A percentile compares a stretch with the other conserved stretches of the same genome.
Evolutionary conservation across 2,113 vertebrate genomes (phyloP).

Genomic region (Saguinus imperator): DNA sequence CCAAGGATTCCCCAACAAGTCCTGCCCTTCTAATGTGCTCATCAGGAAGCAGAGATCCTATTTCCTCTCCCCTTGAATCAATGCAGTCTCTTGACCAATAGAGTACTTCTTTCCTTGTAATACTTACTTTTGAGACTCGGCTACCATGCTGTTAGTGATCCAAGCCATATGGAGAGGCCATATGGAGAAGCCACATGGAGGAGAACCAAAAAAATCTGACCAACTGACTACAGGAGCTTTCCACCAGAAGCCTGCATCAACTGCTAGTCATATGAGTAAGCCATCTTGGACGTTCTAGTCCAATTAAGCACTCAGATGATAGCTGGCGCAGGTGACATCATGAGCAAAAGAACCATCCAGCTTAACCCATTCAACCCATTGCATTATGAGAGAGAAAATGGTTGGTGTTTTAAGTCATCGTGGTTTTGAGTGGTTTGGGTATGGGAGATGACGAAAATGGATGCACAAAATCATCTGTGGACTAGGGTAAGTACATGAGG

Average conservation of each 20-base stretch:
- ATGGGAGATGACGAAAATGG: background rate
- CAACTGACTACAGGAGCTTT: background rate
- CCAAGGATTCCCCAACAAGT: background rate
- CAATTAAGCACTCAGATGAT: background rate
- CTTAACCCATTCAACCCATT: background rate
- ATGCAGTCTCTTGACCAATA: background rate
- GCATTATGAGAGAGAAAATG: background rate
- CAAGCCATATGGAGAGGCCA: background rate
- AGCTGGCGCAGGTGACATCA: background rate
- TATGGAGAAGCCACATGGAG: background rate
- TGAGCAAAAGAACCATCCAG: background rate
- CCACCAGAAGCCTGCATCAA: background rate
- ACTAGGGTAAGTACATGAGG: background rate
- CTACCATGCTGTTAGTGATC: background rate
- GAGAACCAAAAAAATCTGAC: background rate
- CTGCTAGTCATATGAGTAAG: background rate
- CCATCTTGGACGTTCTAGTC: background rate
- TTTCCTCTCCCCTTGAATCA: background rate
- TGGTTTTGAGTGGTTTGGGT: background rate
- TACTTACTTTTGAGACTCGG: slow-evolving; percentile 12
- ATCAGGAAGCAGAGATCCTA: background rate
- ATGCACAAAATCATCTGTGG: background rate
- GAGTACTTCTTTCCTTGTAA: background rate
- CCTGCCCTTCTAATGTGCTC: background rate
- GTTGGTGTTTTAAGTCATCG: background rate